Conservation (phyloP, 2,797 vertebrate species). For the Pagetopsis macropterus region DNA sequence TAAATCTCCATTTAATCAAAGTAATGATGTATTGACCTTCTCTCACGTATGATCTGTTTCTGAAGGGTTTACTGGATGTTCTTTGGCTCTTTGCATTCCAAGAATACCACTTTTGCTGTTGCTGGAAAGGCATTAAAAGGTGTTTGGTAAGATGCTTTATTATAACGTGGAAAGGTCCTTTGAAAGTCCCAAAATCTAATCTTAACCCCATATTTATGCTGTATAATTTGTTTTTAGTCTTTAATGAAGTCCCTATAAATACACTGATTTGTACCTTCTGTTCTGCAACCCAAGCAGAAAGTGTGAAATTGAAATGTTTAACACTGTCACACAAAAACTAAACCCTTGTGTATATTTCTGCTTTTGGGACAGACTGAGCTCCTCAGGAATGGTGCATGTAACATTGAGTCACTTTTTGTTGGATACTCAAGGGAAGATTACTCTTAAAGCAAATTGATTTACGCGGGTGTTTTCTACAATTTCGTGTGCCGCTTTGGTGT, state of each 20-base stretch:
- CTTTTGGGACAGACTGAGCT: too few relatives aligned
- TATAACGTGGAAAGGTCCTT: constrained; percentile 36
- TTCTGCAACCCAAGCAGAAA: too few relatives aligned
- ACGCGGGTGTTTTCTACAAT: not conserved
- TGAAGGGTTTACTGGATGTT: not conserved
- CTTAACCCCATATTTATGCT: not conserved
- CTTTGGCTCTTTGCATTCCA: constrained; percentile 26
- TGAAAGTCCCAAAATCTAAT: not conserved
- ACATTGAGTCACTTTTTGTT: not conserved
- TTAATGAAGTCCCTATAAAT: too few relatives aligned
- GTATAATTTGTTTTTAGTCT: too few relatives aligned
- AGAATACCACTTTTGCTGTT: constrained; percentile 2
- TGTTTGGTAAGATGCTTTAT: constrained; percentile 18
- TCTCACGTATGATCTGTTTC: not conserved
- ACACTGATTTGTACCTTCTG: too few relatives aligned
- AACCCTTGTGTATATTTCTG: not conserved
- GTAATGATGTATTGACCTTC: not conserved
- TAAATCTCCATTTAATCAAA: not conserved
- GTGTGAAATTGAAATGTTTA: too few relatives aligned
- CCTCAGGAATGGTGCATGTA: not conserved
- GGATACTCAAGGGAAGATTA: not conserved
- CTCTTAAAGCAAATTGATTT: constrained; percentile 13
- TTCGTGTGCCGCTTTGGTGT: constrained; percentile 6
- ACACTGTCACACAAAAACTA: too few relatives aligned
- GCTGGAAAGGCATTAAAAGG: not conserved